These are phyloP conservation scores for Sprattus sprattus DNA, from an alignment of 2,113 vertebrate genomes.

Conservation along the genomic window DNA sequence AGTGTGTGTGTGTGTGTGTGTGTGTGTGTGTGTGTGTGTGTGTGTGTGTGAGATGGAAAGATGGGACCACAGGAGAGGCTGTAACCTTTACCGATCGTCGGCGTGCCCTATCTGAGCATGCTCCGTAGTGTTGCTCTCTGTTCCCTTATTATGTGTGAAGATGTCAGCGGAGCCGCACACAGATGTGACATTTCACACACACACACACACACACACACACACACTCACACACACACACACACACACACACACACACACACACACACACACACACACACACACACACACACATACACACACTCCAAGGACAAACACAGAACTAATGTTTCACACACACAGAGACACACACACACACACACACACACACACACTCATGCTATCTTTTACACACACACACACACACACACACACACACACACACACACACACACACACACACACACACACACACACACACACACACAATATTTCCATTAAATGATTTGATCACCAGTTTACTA, in stretches of 20 bases:
- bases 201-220: neutral
- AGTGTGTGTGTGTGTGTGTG: neutral
- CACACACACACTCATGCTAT: neutral
- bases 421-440: neutral
- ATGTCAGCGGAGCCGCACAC: constrained; percentile 35
- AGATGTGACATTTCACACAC: constrained; percentile 22
- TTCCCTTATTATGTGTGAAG: constrained; percentile 40
- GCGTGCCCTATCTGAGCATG: constrained; percentile 37
- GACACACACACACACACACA: neutral
- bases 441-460: neutral
- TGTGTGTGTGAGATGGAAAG: neutral
- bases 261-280: too few species aligned
- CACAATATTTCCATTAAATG: neutral
- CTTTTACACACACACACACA: neutral
- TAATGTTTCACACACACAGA: neutral
- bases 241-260: too few species aligned
- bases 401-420: neutral
- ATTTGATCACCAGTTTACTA: too few species aligned
- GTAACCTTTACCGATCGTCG: constrained; percentile 53
- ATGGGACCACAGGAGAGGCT: constrained; percentile 24
- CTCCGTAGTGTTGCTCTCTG: constrained; percentile 24
- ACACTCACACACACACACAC: neutral
- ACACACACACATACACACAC: neutral
- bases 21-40: too few species aligned
- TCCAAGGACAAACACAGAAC: too few species aligned